A percentile compares a stretch with the other conserved stretches of the same genome.
These are phyloP conservation scores for Mus spretus DNA, from an alignment of 2,797 vertebrate species.

Conservation along the genomic window DNA sequence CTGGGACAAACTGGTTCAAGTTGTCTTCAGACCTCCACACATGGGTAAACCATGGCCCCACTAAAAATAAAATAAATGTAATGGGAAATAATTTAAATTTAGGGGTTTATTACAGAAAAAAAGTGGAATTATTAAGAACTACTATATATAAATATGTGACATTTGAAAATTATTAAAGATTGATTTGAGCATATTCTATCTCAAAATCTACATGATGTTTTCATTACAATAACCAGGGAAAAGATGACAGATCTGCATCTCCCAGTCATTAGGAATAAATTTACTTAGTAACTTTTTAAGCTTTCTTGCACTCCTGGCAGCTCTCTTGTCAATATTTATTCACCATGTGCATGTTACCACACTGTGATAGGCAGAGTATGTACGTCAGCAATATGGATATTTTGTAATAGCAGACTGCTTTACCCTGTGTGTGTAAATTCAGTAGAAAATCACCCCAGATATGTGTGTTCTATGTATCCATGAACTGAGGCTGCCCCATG, in stretches of 20 bases:
- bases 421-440: background rate
- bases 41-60: no score
- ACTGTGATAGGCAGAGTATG: background rate
- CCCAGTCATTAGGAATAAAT: background rate
- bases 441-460: background rate
- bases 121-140: constrained; percentile 18
- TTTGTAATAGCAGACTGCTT: constrained; percentile 20
- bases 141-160: background rate
- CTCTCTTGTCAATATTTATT: constrained; percentile 46
- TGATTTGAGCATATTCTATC: background rate
- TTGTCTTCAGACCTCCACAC: background rate
- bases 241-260: background rate
- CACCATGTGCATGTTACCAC: background rate
- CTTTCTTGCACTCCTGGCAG: background rate
- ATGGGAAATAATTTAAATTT: background rate
- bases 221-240: background rate
- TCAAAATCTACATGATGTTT: background rate
- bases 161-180: constrained; percentile 37
- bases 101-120: background rate
- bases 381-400: constrained; percentile 9
- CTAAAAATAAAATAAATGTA: background rate
- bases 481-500: background rate
- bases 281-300: background rate
- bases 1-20: background rate
- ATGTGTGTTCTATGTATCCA: background rate